Percentiles rank a stretch among this genome's conserved stretches.
Evolutionary conservation across 2,888 invertebrate genomes (phyloP).

Genomic region (Heliothis peltigera): DNA sequence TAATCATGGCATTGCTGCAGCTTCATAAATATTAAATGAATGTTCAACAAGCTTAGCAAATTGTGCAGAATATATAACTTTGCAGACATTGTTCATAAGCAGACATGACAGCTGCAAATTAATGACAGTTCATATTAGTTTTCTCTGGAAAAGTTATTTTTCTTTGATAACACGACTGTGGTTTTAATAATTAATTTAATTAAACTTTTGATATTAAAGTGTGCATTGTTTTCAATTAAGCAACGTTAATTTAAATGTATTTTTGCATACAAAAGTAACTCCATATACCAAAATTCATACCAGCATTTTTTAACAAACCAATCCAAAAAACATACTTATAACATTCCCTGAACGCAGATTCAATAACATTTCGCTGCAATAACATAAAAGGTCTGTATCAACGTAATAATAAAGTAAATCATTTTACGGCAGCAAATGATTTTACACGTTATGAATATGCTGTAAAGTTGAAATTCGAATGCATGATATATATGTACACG

Average conservation of each 20-base stretch:
- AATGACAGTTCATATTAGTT: constrained; percentile 33
- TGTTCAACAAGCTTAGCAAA: constrained; percentile 36
- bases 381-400: constrained; percentile 14
- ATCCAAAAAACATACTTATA: constrained; percentile 1
- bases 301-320: constrained; percentile 15
- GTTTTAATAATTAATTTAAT: constrained; percentile 6
- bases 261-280: neutral
- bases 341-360: constrained; percentile 24
- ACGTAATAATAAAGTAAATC: constrained; percentile 8
- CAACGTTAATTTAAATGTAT: no score
- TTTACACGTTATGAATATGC: neutral
- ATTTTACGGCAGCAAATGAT: constrained; percentile 2
- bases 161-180: constrained; percentile 12
- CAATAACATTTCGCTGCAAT: constrained; percentile 3
- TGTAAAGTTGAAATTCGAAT: neutral
- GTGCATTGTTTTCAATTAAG: neutral
- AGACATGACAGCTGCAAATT: constrained; percentile 38
- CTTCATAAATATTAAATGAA: constrained; percentile 13
- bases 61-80: constrained; percentile 14
- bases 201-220: constrained; percentile 4
- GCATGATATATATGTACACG: neutral
- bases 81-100: constrained; percentile 18
- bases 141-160: constrained; percentile 17
- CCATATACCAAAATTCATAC: constrained; percentile 11
- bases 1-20: neutral